A percentile compares a stretch with the other conserved stretches of the same genome.
phyloP scores from a whole-genome alignment of 2,113 vertebrate genomes.

The Probosciger aterrimus region DNA sequence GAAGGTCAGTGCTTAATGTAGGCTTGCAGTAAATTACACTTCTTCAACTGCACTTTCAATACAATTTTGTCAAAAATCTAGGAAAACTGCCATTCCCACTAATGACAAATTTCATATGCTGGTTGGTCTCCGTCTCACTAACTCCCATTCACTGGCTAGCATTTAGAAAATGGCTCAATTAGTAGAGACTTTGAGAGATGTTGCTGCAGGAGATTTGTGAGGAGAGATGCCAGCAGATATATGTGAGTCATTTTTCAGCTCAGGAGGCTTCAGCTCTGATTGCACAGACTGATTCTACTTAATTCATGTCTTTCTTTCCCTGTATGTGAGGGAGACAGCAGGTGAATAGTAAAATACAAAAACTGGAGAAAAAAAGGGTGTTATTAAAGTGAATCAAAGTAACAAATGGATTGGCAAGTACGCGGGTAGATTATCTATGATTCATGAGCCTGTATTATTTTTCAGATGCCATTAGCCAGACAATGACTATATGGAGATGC shows the following conservation, averaged over 20 bases:
- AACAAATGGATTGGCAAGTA: conserved; percentile 36
- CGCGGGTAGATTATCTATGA: conserved; percentile 52
- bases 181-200: background rate
- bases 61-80: background rate
- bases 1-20: background rate
- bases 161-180: conserved; percentile 57
- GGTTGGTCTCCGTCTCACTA: background rate
- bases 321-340: conserved; percentile 10
- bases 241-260: conserved; percentile 40
- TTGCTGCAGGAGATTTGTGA: conserved; percentile 24
- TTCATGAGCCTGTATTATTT: conserved; percentile 22
- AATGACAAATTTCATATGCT: background rate
- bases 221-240: conserved; percentile 33
- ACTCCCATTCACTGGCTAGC: background rate
- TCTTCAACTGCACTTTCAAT: background rate
- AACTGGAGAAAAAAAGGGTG: conserved; percentile 17
- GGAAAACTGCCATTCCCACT: background rate
- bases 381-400: conserved; percentile 55
- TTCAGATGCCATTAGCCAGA: background rate
- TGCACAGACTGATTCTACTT: conserved; percentile 24
- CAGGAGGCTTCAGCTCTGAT: conserved; percentile 15
- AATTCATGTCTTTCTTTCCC: conserved; percentile 34
- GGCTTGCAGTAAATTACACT: background rate
- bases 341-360: conserved; percentile 43
- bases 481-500: background rate